Percentiles rank a stretch among this genome's conserved stretches.
Conservation (phyloP, 2,113 vertebrate genomes). For the Galbula dea region DNA sequence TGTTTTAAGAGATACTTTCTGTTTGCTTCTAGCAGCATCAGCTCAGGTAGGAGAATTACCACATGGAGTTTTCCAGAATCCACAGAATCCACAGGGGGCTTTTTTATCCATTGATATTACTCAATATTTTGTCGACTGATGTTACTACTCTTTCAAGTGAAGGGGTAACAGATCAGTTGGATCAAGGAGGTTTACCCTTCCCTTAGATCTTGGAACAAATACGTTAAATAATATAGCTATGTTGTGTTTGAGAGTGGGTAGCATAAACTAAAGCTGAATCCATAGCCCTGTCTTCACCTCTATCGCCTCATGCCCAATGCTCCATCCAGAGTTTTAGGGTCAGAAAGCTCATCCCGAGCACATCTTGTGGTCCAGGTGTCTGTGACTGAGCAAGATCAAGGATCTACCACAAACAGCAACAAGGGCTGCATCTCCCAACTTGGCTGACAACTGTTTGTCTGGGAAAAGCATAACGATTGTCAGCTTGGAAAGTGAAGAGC, state of each 20-base stretch:
- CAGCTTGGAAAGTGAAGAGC: neutral
- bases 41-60: neutral
- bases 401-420: neutral
- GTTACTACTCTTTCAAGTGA: neutral
- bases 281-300: neutral
- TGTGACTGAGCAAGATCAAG: neutral
- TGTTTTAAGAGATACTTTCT: neutral
- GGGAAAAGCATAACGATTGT: neutral
- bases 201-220: neutral
- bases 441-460: neutral
- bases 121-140: neutral
- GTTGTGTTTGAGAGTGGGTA: neutral
- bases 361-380: neutral
- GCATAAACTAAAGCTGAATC: neutral
- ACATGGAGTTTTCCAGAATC: neutral
- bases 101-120: neutral
- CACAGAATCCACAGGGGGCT: neutral
- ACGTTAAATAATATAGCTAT: neutral
- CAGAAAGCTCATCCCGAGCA: neutral
- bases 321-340: neutral
- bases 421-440: neutral
- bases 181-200: neutral
- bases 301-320: neutral
- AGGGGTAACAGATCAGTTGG: neutral
- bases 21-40: neutral